phyloP scores from a whole-genome alignment of 2,113 vertebrate genomes.

The Balaeniceps rex region DNA sequence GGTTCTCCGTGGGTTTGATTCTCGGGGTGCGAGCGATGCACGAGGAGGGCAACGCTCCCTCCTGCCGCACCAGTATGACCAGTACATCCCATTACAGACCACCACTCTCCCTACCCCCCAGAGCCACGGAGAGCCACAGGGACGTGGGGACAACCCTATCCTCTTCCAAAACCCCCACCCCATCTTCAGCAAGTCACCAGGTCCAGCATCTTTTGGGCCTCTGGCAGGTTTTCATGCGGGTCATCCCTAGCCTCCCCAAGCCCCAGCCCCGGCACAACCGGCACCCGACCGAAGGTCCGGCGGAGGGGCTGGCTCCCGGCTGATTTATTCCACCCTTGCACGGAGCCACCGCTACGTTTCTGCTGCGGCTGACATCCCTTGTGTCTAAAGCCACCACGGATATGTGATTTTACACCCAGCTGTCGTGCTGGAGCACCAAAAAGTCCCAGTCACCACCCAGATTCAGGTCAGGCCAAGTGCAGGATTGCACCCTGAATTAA shows the following conservation, averaged over 20 bases:
- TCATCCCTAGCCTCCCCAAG: not conserved
- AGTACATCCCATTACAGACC: not conserved
- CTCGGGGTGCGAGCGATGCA: accelerated
- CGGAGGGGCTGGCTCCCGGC: accelerated
- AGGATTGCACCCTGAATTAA: not conserved
- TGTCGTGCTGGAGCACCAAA: not conserved
- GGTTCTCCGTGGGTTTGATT: accelerated
- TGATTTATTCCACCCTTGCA: not conserved
- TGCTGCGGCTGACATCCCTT: not conserved
- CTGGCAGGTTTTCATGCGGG: accelerated
- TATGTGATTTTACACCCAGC: not conserved
- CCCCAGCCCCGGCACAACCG: not conserved
- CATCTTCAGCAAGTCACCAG: not conserved
- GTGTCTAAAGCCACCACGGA: accelerated
- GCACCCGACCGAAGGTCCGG: accelerated
- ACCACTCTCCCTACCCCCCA: accelerated
- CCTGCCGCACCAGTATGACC: not conserved
- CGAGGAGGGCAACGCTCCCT: accelerated
- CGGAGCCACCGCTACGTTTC: accelerated
- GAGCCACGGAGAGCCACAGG: not conserved
- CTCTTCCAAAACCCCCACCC: not conserved
- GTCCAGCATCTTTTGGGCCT: not conserved
- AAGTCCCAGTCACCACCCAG: not conserved
- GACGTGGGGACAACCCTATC: not conserved
- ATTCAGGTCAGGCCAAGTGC: not conserved